phyloP scores from a whole-genome alignment of 2,113 vertebrate genomes.

The Macrotus californicus region DNA sequence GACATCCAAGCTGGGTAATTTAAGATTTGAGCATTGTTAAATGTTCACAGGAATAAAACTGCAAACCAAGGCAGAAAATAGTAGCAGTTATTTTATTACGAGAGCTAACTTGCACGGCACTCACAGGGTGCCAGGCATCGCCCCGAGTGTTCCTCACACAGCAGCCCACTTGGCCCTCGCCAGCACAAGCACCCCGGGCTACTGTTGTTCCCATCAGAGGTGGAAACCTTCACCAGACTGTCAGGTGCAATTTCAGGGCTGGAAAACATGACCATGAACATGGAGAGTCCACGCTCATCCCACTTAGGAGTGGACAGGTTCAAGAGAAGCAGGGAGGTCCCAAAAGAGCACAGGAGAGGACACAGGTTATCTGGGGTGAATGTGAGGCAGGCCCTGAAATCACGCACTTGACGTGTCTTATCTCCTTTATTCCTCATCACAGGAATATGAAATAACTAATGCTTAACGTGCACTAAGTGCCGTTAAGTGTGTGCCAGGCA shows the following conservation, averaged over 20 bases:
- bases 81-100: constrained; percentile 8
- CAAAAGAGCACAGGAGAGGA: neutral
- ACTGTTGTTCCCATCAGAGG: neutral
- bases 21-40: constrained; percentile 15
- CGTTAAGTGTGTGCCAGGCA: neutral
- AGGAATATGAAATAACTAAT: neutral
- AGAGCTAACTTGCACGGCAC: neutral
- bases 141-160: neutral
- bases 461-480: neutral
- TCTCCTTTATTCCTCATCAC: neutral
- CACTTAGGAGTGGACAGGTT: neutral
- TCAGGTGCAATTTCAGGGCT: neutral
- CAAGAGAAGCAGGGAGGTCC: neutral
- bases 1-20: neutral
- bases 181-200: neutral
- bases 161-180: neutral
- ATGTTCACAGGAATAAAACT: constrained; percentile 21
- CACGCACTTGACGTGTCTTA: neutral
- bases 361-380: neutral
- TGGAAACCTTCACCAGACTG: neutral
- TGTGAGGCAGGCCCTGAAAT: neutral
- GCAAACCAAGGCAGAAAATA: constrained; percentile 11
- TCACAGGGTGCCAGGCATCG: neutral
- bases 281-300: neutral
- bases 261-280: neutral